Evolutionary conservation across 2,113 vertebrate genomes (phyloP), one percentile per base, ranked within the genome.

Genomic region (Delphinus delphis): DNA sequence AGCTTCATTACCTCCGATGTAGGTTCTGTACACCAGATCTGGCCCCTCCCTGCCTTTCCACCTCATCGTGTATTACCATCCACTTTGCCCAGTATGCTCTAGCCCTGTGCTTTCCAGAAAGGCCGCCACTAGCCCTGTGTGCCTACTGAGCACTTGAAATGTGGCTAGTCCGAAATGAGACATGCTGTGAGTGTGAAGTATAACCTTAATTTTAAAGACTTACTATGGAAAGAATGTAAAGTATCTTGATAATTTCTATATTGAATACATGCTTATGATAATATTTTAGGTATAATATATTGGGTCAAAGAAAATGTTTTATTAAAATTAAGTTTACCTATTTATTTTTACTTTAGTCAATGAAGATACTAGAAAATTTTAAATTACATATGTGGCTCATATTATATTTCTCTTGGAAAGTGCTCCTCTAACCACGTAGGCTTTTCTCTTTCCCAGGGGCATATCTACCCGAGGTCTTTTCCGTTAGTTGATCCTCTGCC

Each of bases 321-420:
- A 38, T 82, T 86, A 90, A 94, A 95, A 92, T 89, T 76, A 79
- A 74, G 14, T 38, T 90, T 2, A 38, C 36, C 71, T 92, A 8
- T 89, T 84, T 94, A 15, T 60, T 82, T 93, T 88, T 80, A 44
- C 41, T 91, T 93, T 36, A 65, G 89, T 79, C 38, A 88, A 0
- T 67, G 65, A 84, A 84, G 58, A 33, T 90, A 76, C 12, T 93
- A 81, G 82, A 93, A 91, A 91, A 71, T 65, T 60, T 84, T 58
- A 93, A 90, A 17, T 90, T 50, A 33, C 7, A 2, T 25, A 3
- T 17, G 10, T n/a, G 28, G 20, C 38, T 94, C 23, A 36, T 26
- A 6, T 41, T 68, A 0, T 44, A 63, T 87, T 88, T 94, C 68
- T 88, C 0, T 63, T 28, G 38, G 41, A 81, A 90, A 95, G 25